Evolutionary conservation across 1,140 invertebrate species (phyloP), one percentile per base, ranked within the genome.

Genomic region (Drosophila santomea): DNA sequence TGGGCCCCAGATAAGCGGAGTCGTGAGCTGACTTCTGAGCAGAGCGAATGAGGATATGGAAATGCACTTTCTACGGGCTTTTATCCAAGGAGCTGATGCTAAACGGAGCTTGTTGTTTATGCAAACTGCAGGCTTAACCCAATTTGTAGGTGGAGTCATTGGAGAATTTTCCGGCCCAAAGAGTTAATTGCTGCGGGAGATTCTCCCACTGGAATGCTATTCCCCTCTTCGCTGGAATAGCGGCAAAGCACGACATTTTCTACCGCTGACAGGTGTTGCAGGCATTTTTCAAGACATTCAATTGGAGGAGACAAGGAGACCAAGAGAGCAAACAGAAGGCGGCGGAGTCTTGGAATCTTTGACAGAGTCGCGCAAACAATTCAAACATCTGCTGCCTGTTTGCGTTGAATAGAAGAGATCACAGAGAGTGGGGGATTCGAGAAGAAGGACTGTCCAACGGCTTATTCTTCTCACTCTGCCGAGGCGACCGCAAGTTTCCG

Each of bases 341-440:
- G 71, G 39, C 44, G 32, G 61, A 39, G 45, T 48, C 54, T 60
- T 17, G 39, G 43, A 72, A 72, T 38, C 69, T 64, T 64, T 75
- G 82, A 88, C 78, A 88, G 78, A 86, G 81, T 67, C 64, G 78
- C 66, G 47, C 69, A 86, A 86, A 78, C 82, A 86, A 88, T 73
- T 86, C 75, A 81, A 81, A 61, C 74, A 88, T 78, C 83, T 86
- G 82, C 56, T 72, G 74, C 45, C 69, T 61, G 67, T 57, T 78
- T 66, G 67, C 58, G 50, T 75, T 68, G 61, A 74, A 71, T 71
- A 68, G 35, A 64, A 47, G 52, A 71, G 57, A 77, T 48, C 54
- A 41, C 3, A 17, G 4, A 36, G 25, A 11, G 36, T 6, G 14
- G 15, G 41, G 14, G 25, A 17, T n/a, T 11, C 10, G 2, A 20